Evolutionary conservation across 2,797 vertebrate species (phyloP).

Genomic region (Rhinophrynus dorsalis): DNA sequence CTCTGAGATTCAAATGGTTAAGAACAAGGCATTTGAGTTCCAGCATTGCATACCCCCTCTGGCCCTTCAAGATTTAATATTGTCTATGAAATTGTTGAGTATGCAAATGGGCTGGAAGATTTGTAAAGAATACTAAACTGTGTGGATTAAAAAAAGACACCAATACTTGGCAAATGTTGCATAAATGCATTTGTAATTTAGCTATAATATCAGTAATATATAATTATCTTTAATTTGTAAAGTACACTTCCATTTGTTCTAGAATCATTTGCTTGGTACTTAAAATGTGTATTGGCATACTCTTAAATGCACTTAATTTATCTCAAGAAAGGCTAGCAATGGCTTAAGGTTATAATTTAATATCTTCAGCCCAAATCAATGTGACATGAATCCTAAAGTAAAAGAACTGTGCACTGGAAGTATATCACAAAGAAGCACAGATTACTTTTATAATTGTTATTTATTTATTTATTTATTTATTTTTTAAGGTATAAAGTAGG

Average conservation of each 20-base stretch:
- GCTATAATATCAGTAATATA: neutral
- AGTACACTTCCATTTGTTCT: neutral
- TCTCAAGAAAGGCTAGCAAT: conserved; percentile 12
- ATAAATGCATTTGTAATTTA: neutral
- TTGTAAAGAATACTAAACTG: too few relatives aligned
- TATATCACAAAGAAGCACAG: conserved; percentile 26
- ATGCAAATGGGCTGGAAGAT: too few relatives aligned
- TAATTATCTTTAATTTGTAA: neutral
- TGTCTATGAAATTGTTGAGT: too few relatives aligned
- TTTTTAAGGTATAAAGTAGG: conserved; percentile 39
- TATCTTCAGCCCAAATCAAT: conserved; percentile 29
- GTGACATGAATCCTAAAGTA: conserved; percentile 24
- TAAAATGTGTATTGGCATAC: conserved; percentile 10
- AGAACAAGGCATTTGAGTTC: too few relatives aligned
- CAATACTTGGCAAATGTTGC: neutral
- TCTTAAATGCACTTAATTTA: conserved; percentile 25
- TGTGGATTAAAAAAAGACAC: too few relatives aligned
- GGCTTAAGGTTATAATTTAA: conserved; percentile 41
- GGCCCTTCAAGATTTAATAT: too few relatives aligned
- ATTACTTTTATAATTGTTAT: conserved; percentile 23
- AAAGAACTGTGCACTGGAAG: neutral
- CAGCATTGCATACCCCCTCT: too few relatives aligned
- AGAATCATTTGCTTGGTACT: neutral
- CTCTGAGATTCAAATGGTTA: too few relatives aligned
- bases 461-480: conserved; percentile 40